A percentile compares a stretch with the other conserved stretches of the same genome.
phyloP scores from a whole-genome alignment of 2,113 vertebrate species.

The Paralichthys olivaceus region DNA sequence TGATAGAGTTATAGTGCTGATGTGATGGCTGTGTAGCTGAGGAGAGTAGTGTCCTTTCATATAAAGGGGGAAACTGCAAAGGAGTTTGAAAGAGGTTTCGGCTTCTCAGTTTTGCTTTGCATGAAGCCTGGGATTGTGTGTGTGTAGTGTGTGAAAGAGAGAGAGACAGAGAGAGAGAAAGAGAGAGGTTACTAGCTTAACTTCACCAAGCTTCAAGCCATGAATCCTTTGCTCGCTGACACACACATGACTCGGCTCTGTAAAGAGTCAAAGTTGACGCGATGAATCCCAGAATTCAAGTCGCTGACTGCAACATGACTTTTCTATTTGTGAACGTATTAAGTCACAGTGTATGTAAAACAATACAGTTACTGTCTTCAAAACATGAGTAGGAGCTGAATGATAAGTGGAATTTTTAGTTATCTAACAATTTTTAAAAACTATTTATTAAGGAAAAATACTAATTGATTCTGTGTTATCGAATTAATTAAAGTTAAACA shows the following conservation, averaged over 20 bases:
- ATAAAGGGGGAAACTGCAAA: slow-evolving; percentile 46
- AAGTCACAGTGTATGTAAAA: not conserved
- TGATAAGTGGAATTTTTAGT: not conserved
- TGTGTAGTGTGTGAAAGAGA: slow-evolving; percentile 34
- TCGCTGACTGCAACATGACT: slow-evolving; percentile 26
- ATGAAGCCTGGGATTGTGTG: slow-evolving; percentile 58
- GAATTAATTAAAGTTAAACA: not conserved
- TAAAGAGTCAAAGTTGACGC: slow-evolving; percentile 47
- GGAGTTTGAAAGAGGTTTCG: slow-evolving; percentile 67
- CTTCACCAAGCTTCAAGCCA: slow-evolving; percentile 47
- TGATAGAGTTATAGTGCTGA: slow-evolving; percentile 82
- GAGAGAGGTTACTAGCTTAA: slow-evolving; percentile 50
- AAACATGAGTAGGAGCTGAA: not conserved
- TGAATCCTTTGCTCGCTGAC: slow-evolving; percentile 39
- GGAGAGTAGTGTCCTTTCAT: slow-evolving; percentile 72
- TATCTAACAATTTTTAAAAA: not conserved
- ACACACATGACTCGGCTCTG: slow-evolving; percentile 57
- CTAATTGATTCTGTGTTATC: not conserved
- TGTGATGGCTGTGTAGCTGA: slow-evolving; percentile 70
- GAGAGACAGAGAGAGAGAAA: slow-evolving; percentile 4
- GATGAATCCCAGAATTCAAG: slow-evolving; percentile 23
- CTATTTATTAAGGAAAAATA: not conserved
- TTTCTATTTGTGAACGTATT: slow-evolving; percentile 10
- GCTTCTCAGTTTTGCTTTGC: slow-evolving; percentile 70
- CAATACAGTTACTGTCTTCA: slow-evolving; percentile 8